phyloP scores from a whole-genome alignment of 2,113 vertebrate species.

The Mirza zaza region DNA sequence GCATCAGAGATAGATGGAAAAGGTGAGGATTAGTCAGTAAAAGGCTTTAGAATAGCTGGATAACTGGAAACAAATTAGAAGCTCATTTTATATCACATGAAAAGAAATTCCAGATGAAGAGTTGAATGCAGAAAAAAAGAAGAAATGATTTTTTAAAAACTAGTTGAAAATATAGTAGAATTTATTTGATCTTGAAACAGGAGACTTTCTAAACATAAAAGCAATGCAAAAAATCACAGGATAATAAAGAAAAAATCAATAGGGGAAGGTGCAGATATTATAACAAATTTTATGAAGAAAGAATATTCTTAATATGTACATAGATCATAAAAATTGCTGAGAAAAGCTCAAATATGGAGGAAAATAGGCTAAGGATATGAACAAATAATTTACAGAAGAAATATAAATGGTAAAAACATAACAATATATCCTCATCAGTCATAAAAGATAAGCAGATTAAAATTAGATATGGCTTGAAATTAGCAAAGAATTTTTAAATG shows the following conservation, averaged over 20 bases:
- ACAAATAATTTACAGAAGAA: conserved; percentile 29
- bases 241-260: not conserved
- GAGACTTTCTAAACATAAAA: conserved; percentile 6
- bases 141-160: not conserved
- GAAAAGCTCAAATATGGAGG: not conserved
- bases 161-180: not conserved
- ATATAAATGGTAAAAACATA: not conserved
- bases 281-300: conserved; percentile 7
- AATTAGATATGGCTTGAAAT: conserved; percentile 10
- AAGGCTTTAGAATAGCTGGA: not conserved
- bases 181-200: conserved; percentile 11
- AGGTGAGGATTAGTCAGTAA: not conserved
- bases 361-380: not conserved
- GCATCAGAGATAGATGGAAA: not conserved
- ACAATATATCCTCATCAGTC: not conserved
- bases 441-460: conserved; percentile 4
- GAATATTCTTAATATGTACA: not conserved
- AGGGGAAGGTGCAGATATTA: not conserved
- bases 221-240: conserved; percentile 2
- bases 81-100: not conserved
- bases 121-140: not conserved
- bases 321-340: not conserved
- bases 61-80: not conserved
- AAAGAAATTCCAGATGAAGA: conserved; percentile 30
- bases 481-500: not conserved